Evolutionary conservation across 2,797 vertebrate species (phyloP).

Genomic region (Enteromius fasciolatus): DNA sequence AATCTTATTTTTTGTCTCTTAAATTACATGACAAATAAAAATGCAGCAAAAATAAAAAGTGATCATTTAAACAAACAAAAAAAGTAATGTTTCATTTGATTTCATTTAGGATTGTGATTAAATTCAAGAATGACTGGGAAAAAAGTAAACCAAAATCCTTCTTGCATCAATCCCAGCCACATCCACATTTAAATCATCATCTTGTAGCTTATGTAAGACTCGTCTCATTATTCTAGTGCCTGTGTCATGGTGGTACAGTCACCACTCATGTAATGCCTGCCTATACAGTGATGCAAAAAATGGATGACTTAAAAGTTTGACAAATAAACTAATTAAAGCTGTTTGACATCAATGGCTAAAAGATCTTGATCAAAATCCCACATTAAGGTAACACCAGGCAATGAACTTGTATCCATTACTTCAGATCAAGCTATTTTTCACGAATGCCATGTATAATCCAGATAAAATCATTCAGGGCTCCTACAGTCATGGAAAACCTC

Average conservation of each 20-base stretch:
- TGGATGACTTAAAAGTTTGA: not conserved
- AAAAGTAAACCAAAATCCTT: not conserved
- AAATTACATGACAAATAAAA: not conserved
- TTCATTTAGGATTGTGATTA: not conserved
- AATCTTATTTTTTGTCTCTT: not conserved
- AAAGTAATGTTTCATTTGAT: too few relatives aligned
- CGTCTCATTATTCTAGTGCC: constrained; percentile 19
- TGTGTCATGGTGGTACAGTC: constrained; percentile 14
- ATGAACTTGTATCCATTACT: not conserved
- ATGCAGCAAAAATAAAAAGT: not conserved
- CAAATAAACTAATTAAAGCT: not conserved
- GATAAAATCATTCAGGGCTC: not conserved
- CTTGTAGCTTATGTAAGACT: constrained; percentile 9
- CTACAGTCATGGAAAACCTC: not conserved
- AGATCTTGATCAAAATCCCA: constrained; percentile 7
- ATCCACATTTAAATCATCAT: constrained; percentile 14
- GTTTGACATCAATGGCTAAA: constrained; percentile 19
- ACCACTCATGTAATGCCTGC: constrained; percentile 2
- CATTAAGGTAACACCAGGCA: not conserved
- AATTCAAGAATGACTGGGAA: not conserved
- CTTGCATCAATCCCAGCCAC: not conserved
- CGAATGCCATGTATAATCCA: not conserved
- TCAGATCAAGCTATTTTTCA: not conserved
- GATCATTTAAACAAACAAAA: not conserved
- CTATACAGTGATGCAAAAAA: not conserved